phyloP scores from a whole-genome alignment of 2,113 vertebrate genomes.

The Vulpes vulpes region DNA sequence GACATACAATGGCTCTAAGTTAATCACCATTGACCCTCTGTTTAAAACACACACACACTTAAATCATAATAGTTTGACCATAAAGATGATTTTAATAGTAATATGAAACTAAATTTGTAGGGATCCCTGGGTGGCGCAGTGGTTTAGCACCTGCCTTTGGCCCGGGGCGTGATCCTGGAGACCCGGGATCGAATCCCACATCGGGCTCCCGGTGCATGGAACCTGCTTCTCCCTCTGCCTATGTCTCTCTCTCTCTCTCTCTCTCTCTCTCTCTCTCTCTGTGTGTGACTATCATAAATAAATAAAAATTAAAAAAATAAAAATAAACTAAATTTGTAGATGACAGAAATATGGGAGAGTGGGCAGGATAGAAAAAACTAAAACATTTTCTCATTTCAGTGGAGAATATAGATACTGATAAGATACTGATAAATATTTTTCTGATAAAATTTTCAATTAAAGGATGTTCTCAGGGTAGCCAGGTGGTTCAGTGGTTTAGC shows the following conservation, averaged over 20 bases:
- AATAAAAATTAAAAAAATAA: too few species aligned
- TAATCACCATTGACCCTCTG: background rate
- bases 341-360: background rate
- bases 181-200: too few species aligned
- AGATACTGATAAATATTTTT: background rate
- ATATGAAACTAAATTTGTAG: background rate
- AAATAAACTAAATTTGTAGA: background rate
- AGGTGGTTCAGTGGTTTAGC: too few species aligned
- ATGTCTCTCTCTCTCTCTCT: too few species aligned
- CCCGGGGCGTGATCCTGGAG: too few species aligned
- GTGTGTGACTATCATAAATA: too few species aligned
- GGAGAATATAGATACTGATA: background rate
- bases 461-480: background rate
- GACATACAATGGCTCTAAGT: background rate
- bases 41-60: background rate
- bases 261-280: too few species aligned
- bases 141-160: too few species aligned
- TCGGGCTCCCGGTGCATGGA: too few species aligned
- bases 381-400: background rate
- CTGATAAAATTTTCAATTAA: background rate
- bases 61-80: background rate
- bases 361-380: background rate
- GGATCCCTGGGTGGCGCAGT: too few species aligned
- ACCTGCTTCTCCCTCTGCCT: too few species aligned
- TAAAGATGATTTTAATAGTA: conserved; percentile 9